Conservation (phyloP, 23 tunicate species). For the Ascidia mentula region DNA sequence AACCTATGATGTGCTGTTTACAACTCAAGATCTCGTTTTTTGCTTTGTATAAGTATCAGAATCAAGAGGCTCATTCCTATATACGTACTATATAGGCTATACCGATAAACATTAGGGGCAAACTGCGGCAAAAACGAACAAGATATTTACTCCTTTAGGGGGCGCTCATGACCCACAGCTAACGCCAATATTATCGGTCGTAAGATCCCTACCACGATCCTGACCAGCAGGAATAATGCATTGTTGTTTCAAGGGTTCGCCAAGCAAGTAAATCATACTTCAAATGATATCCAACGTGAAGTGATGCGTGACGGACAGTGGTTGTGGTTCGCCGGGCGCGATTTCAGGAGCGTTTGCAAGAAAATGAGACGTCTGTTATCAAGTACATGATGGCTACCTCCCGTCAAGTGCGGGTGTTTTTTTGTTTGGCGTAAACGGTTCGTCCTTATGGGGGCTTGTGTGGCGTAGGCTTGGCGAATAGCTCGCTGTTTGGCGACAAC, state of each 20-base stretch:
- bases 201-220: too few relatives aligned
- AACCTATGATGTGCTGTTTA: too few relatives aligned
- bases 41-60: too few relatives aligned
- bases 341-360: background rate
- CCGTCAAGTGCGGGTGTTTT: background rate
- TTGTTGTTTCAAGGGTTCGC: background rate
- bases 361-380: background rate
- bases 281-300: background rate
- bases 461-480: background rate
- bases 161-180: too few relatives aligned
- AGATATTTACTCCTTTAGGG: too few relatives aligned
- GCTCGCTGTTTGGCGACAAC: background rate
- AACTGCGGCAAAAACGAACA: too few relatives aligned
- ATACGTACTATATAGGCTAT: too few relatives aligned
- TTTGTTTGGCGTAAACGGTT: background rate
- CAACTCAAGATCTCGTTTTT: too few relatives aligned
- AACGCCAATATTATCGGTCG: too few relatives aligned
- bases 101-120: too few relatives aligned
- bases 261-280: background rate
- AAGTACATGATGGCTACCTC: background rate
- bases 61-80: too few relatives aligned
- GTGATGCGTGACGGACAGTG: background rate
- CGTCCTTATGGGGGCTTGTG: background rate
- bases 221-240: background rate
- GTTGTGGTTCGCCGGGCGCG: background rate